Base-by-base conservation (phyloP, 2,888 invertebrate genomes). In the Apamea anceps region DNA sequence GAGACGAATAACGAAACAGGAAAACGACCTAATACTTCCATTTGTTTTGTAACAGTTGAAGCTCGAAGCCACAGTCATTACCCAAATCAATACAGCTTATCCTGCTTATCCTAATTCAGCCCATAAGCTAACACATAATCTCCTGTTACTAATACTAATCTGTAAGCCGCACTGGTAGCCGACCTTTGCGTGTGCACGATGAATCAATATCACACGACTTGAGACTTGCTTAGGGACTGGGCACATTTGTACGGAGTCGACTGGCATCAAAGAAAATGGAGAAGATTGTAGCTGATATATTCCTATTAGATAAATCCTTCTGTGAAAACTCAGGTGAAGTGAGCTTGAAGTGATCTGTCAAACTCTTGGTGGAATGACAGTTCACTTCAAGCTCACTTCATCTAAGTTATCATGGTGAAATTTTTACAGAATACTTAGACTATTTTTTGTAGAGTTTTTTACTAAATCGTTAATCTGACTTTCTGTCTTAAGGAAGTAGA, bases 21-120 rank as follows among this genome's bases (percentile, higher is more conserved):
- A 15, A 37, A 54, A 37, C 10, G 6, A 37, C 6, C 15, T 57
- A 37, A 18, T 6, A n/a, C n/a, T 37, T 48, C 4, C 15, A 62
- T 15, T 32, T n/a, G 13, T 45, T 25, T 32, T 28, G 28, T 54
- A 45, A 32, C 4, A 51, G 51, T 18, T 18, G 13, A 42, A 28
- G 45, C 18, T 28, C 25, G 32, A 62, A 77, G 37, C 71, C 57
- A 25, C 0, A 13, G 15, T 57, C 37, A 71, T 32, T 15, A 54
- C 25, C 25, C 25, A 66, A 32, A 82, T 68, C 62, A 57, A 82
- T 79, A 42, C 6, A 32, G 57, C 42, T 77, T n/a, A 60, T n/a
- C 42, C 28, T 32, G 79, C 72, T 79, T 63, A 83, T 42, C n/a
- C 48, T 48, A 54, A 77, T 51, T 32, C n/a, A 66, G n/a, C 60